These are phyloP conservation scores for Rhodinocichla rosea DNA, from an alignment of 2,113 vertebrate genomes.

Conservation along the genomic window DNA sequence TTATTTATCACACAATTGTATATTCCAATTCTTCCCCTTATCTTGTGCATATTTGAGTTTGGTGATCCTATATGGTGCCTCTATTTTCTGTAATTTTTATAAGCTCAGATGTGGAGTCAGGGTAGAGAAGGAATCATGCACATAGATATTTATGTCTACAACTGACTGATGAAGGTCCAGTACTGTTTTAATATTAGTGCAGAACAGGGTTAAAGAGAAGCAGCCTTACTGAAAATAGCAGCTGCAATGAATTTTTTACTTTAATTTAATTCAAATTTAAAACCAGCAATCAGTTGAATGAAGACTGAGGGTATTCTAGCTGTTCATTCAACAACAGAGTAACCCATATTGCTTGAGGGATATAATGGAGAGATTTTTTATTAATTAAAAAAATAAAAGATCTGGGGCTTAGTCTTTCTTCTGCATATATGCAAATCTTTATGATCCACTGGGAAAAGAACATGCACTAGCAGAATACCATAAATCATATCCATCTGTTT, in stretches of 20 bases:
- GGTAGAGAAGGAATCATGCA: neutral
- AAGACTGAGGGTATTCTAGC: neutral
- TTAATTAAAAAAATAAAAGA: neutral
- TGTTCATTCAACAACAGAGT: neutral
- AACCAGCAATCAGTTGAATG: neutral
- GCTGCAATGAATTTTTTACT: neutral
- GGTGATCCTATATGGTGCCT: neutral
- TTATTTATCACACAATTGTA: neutral
- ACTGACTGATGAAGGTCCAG: neutral
- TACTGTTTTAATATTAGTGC: neutral
- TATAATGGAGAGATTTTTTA: neutral
- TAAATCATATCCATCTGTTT: neutral
- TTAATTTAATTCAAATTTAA: neutral
- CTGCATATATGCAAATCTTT: neutral
- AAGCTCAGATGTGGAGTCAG: neutral
- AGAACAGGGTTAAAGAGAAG: neutral
- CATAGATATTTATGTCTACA: neutral
- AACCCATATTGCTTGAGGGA: neutral
- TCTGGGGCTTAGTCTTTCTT: neutral
- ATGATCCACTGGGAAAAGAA: neutral
- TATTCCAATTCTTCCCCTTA: neutral
- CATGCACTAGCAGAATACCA: neutral
- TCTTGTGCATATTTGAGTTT: neutral
- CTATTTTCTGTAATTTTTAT: neutral
- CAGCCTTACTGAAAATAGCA: neutral